Percentiles rank a stretch among this genome's conserved stretches.
Conservation (phyloP, 2,888 invertebrate genomes). For the Hybos culiciformis region DNA sequence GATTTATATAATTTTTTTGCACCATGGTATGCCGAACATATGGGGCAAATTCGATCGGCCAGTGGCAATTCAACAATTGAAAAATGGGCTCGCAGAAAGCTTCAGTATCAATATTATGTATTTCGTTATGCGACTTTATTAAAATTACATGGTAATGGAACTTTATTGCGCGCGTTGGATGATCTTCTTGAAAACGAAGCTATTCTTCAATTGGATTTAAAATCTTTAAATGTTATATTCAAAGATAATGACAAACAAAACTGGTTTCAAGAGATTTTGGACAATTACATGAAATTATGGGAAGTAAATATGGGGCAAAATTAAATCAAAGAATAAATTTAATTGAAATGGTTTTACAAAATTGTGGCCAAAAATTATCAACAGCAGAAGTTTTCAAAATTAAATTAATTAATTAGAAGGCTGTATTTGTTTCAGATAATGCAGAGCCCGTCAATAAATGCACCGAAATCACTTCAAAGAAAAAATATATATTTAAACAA, state of each 20-base stretch:
- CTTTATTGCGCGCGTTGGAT: slow-evolving; percentile 55
- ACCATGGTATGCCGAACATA: slow-evolving; percentile 70
- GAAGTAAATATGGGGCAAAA: slow-evolving; percentile 58
- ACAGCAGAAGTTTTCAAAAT: slow-evolving; percentile 8
- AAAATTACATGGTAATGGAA: slow-evolving; percentile 67
- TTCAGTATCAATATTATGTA: slow-evolving; percentile 63
- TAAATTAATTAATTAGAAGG: too few species aligned
- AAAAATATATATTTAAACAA: too few species aligned
- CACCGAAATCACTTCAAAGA: too few species aligned
- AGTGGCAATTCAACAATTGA: slow-evolving; percentile 68
- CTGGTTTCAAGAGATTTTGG: slow-evolving; percentile 80
- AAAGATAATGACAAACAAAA: slow-evolving; percentile 61
- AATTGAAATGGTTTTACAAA: slow-evolving; percentile 12
- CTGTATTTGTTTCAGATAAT: too few species aligned
- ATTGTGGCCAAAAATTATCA: slow-evolving; percentile 9
- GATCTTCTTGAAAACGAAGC: slow-evolving; percentile 67
- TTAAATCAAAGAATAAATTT: background rate
- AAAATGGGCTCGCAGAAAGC: slow-evolving; percentile 57
- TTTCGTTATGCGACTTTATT: slow-evolving; percentile 68
- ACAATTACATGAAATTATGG: slow-evolving; percentile 82
- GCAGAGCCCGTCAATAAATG: too few species aligned
- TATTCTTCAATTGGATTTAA: slow-evolving; percentile 65
- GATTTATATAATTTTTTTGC: slow-evolving; percentile 73
- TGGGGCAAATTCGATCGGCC: slow-evolving; percentile 61
- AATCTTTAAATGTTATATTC: slow-evolving; percentile 64